Evolutionary conservation across 2,113 vertebrate genomes (phyloP).

Genomic region (Sialia sialis): DNA sequence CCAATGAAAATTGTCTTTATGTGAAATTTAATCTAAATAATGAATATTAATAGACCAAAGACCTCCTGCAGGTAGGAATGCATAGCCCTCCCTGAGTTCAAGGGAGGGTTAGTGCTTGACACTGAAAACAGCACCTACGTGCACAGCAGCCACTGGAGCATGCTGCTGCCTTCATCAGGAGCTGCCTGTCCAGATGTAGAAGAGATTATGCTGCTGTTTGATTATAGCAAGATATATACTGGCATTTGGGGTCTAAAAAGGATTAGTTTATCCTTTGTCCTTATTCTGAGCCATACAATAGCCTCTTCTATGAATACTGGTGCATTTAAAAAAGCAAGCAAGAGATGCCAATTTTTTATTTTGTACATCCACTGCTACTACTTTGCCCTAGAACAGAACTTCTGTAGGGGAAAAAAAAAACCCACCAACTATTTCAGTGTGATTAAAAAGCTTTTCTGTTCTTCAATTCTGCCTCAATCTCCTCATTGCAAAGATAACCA

Average conservation of each 20-base stretch:
- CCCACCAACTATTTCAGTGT: not conserved
- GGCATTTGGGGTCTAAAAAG: constrained; percentile 3
- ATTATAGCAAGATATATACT: not conserved
- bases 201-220: constrained; percentile 23
- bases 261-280: constrained; percentile 25
- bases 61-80: not conserved
- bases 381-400: not conserved
- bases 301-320: not conserved
- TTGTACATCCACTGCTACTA: not conserved
- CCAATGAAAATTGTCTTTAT: not conserved
- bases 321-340: not conserved
- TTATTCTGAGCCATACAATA: not conserved
- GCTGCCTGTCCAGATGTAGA: constrained; percentile 15
- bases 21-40: not conserved
- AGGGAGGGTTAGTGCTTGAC: accelerated
- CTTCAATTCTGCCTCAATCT: not conserved
- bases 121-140: not conserved
- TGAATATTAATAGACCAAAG: not conserved
- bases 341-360: not conserved
- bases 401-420: not conserved
- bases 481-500: not conserved
- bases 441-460: not conserved
- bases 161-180: not conserved
- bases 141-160: not conserved
- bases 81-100: not conserved